A percentile compares a stretch with the other conserved stretches of the same genome.
Conservation (phyloP, 2,797 vertebrate genomes). For the Picus viridis region DNA sequence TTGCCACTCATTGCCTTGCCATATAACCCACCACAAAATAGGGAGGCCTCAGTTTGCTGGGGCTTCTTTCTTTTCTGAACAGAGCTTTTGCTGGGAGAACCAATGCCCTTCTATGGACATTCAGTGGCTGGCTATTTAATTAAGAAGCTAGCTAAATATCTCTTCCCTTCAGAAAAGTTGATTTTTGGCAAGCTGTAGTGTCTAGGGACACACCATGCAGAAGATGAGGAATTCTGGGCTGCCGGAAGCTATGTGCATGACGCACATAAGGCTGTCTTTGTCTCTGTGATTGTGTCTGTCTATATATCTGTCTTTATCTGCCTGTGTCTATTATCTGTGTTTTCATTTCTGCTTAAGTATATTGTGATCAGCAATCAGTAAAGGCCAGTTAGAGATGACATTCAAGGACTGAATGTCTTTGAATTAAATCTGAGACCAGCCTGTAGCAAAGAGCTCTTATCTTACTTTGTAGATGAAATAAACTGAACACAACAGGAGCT, state of each 20-base stretch:
- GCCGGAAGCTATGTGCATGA: not conserved
- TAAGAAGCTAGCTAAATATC: not conserved
- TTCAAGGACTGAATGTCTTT: not conserved
- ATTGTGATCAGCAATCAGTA: not conserved
- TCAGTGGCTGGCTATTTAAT: not conserved
- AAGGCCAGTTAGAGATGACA: not conserved
- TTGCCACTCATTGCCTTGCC: not conserved
- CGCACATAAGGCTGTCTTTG: not conserved
- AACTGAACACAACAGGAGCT: conserved; percentile 22
- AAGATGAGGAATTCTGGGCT: not conserved
- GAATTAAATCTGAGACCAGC: not conserved
- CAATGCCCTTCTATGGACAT: not conserved
- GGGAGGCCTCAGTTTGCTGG: not conserved
- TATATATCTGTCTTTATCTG: not conserved
- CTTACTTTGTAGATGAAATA: conserved; percentile 23
- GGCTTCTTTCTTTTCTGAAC: not conserved
- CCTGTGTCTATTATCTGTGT: not conserved
- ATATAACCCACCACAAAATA: not conserved
- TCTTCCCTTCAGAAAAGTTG: not conserved
- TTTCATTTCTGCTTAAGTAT: not conserved
- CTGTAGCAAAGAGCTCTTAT: not conserved
- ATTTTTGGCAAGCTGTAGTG: not conserved
- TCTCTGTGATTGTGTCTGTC: not conserved
- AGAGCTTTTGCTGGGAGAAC: not conserved
- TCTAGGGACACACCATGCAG: fast-evolving